These are phyloP conservation scores for Phodopus roborovskii DNA, from an alignment of 2,113 vertebrate species.

Conservation along the genomic window DNA sequence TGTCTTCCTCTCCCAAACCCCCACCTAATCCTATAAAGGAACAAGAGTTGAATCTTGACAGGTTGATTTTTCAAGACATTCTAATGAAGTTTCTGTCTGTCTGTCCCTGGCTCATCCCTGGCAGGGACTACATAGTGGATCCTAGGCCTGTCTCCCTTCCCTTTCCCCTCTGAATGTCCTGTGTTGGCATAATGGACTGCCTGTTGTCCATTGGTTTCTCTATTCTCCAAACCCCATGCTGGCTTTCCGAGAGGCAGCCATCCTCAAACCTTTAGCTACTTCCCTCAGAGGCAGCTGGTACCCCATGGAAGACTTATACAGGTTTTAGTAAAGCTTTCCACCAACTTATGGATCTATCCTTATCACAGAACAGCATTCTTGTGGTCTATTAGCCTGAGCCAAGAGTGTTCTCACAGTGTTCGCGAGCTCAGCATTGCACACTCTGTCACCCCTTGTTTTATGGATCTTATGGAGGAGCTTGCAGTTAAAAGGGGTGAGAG, in stretches of 20 bases:
- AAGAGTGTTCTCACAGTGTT: neutral
- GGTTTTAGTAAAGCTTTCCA: neutral
- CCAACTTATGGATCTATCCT: rapidly evolving
- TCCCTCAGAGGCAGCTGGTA: conserved; percentile 81
- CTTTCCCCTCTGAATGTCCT: conserved; percentile 80
- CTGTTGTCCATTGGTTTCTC: conserved; percentile 81
- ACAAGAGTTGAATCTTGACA: neutral
- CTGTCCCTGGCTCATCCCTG: rapidly evolving
- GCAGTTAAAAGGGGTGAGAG: neutral
- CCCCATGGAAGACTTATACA: rapidly evolving
- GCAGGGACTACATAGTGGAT: rapidly evolving
- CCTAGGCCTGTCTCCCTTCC: neutral
- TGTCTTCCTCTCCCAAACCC: conserved; percentile 13
- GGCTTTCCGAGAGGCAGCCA: conserved; percentile 80
- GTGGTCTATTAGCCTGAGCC: neutral
- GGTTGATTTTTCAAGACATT: conserved; percentile 59
- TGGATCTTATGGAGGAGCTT: rapidly evolving
- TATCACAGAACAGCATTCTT: neutral
- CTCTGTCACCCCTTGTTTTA: neutral
- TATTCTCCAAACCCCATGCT: conserved; percentile 80
- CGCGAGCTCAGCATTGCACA: neutral
- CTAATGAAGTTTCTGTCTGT: neutral
- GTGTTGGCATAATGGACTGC: conserved; percentile 85
- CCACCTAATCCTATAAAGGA: neutral
- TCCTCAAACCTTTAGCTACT: conserved; percentile 75